phyloP scores from a whole-genome alignment of 2,888 invertebrate species.

The Halocaridina rubra region DNA sequence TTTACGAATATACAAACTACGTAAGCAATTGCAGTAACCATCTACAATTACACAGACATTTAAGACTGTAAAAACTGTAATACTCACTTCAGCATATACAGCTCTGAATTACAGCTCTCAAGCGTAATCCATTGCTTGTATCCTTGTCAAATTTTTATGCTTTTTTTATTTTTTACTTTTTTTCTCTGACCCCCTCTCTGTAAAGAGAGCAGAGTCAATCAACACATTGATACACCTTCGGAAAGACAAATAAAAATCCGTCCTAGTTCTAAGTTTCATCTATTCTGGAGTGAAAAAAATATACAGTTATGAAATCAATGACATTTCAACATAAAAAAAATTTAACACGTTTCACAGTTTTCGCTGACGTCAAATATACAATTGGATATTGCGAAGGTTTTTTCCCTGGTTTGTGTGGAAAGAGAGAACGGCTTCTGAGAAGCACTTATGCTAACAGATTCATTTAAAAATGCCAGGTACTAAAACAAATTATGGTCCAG shows the following conservation, averaged over 20 bases:
- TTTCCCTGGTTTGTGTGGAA: neutral
- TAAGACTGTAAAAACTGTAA: neutral
- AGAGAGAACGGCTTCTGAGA: too few relatives aligned
- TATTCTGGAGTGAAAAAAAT: slow-evolving; percentile 22
- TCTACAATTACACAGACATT: neutral
- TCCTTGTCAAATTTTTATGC: neutral
- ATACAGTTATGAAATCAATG: slow-evolving; percentile 5
- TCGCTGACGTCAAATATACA: neutral
- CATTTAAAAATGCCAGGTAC: too few relatives aligned
- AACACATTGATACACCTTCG: neutral
- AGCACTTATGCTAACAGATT: too few relatives aligned
- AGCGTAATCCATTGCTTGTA: neutral
- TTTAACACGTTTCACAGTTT: slow-evolving; percentile 5
- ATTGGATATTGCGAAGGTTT: neutral
- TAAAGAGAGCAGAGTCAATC: neutral
- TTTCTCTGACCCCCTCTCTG: neutral
- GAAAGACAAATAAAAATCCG: slow-evolving; percentile 3
- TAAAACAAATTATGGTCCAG: too few relatives aligned
- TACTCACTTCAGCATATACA: neutral
- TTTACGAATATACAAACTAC: too few relatives aligned
- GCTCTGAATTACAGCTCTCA: neutral
- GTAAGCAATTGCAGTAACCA: neutral
- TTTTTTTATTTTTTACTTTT: neutral
- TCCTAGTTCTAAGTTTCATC: neutral
- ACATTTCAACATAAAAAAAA: slow-evolving; percentile 9